phyloP scores from a whole-genome alignment of 2,797 vertebrate species.

The Pogonophryne albipinna region DNA sequence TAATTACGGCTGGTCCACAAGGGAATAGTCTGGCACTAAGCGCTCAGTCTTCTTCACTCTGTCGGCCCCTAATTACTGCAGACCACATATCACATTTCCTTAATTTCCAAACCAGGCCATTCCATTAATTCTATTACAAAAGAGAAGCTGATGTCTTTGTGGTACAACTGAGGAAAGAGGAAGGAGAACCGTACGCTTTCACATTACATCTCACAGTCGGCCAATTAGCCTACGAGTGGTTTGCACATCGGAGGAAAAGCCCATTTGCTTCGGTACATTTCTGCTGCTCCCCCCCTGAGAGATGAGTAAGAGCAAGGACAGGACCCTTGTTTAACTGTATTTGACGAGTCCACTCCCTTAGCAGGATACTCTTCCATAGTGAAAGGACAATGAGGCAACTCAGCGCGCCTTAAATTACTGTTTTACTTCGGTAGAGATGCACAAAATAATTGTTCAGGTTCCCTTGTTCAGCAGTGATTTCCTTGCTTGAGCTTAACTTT shows the following conservation, averaged over 20 bases:
- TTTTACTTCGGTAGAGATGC: neutral
- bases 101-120: slow-evolving; percentile 70
- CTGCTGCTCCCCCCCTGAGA: slow-evolving; percentile 38
- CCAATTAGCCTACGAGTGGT: slow-evolving; percentile 63
- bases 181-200: slow-evolving; percentile 49
- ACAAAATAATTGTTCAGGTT: slow-evolving; percentile 24
- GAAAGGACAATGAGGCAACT: slow-evolving; percentile 31
- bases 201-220: slow-evolving; percentile 59
- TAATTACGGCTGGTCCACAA: slow-evolving; percentile 62
- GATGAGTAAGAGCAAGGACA: slow-evolving; percentile 49
- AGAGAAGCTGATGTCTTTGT: slow-evolving; percentile 33
- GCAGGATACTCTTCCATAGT: slow-evolving; percentile 14
- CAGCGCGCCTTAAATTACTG: slow-evolving; percentile 4
- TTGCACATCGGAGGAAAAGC: slow-evolving; percentile 21
- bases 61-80: slow-evolving; percentile 72
- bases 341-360: slow-evolving; percentile 47
- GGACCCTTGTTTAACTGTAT: slow-evolving; percentile 49
- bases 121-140: slow-evolving; percentile 70
- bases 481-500: neutral
- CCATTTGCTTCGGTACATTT: slow-evolving; percentile 52
- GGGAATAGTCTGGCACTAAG: slow-evolving; percentile 62
- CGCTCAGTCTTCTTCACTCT: slow-evolving; percentile 63
- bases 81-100: slow-evolving; percentile 71
- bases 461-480: neutral
- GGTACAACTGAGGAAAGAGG: slow-evolving; percentile 24